phyloP scores from a whole-genome alignment of 2,113 vertebrate genomes.

The Xenus cinereus region DNA sequence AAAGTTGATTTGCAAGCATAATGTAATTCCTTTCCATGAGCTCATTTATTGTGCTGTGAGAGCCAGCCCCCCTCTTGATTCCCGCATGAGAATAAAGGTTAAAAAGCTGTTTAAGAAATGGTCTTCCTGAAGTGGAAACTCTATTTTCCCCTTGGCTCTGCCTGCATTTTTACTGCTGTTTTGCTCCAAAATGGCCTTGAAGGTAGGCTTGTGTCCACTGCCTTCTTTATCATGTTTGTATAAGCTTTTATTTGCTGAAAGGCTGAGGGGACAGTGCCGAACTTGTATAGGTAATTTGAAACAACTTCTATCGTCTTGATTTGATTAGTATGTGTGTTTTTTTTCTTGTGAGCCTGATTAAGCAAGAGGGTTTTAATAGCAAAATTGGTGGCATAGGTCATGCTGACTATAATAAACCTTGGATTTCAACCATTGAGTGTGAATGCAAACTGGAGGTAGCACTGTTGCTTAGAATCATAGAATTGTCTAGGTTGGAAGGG shows the following conservation, averaged over 20 bases:
- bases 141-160: not conserved
- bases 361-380: not conserved
- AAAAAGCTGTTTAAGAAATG: not conserved
- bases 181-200: not conserved
- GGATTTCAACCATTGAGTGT: not conserved
- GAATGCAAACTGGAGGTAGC: not conserved
- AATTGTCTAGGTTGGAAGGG: no score
- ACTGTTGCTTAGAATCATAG: not conserved
- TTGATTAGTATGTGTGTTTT: not conserved
- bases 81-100: not conserved
- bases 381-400: not conserved
- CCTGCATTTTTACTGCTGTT: not conserved
- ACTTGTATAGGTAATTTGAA: not conserved
- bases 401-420: not conserved
- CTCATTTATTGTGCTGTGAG: not conserved
- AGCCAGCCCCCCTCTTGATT: not conserved
- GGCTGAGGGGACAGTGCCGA: not conserved
- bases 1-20: not conserved
- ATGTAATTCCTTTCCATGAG: not conserved
- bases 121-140: not conserved
- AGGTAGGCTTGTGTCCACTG: not conserved
- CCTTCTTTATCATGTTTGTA: not conserved
- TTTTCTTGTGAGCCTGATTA: not conserved
- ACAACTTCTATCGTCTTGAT: not conserved
- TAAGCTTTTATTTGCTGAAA: slow-evolving; percentile 1